phyloP scores from a whole-genome alignment of 2,113 vertebrate genomes.

The Varanus salvator region DNA sequence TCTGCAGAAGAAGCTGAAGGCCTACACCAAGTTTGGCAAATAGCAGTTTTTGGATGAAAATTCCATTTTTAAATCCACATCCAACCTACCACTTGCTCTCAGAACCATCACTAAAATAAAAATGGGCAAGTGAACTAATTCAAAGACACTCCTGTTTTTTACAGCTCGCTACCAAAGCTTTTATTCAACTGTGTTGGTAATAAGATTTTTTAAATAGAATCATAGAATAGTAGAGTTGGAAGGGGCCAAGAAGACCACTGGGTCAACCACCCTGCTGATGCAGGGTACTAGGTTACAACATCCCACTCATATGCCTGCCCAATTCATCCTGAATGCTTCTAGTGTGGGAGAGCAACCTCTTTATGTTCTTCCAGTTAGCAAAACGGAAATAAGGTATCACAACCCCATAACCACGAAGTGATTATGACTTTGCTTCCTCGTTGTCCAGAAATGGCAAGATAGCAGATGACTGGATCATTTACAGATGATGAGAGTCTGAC shows the following conservation, averaged over 20 bases:
- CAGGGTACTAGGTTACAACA: too few species aligned
- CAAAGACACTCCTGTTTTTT: not conserved
- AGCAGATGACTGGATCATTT: slow-evolving; percentile 10
- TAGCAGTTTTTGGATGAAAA: not conserved
- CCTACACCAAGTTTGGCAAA: not conserved
- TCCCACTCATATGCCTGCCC: too few species aligned
- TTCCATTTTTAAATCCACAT: not conserved
- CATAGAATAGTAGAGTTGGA: too few species aligned
- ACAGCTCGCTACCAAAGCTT: not conserved
- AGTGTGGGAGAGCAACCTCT: not conserved
- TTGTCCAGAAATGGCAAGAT: not conserved
- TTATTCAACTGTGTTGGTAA: not conserved
- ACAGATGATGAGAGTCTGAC: slow-evolving; percentile 8
- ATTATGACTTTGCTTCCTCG: not conserved
- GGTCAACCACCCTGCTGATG: too few species aligned
- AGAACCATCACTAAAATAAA: not conserved
- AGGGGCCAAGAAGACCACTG: too few species aligned
- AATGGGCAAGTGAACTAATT: not conserved
- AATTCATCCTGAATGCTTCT: too few species aligned
- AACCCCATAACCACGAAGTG: not conserved
- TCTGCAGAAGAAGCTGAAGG: not conserved
- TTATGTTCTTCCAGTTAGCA: not conserved
- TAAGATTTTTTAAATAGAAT: not conserved
- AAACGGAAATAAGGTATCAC: not conserved
- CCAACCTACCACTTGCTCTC: not conserved